Conservation (phyloP, 2,113 vertebrate species). For the Dipodomys ordii region DNA sequence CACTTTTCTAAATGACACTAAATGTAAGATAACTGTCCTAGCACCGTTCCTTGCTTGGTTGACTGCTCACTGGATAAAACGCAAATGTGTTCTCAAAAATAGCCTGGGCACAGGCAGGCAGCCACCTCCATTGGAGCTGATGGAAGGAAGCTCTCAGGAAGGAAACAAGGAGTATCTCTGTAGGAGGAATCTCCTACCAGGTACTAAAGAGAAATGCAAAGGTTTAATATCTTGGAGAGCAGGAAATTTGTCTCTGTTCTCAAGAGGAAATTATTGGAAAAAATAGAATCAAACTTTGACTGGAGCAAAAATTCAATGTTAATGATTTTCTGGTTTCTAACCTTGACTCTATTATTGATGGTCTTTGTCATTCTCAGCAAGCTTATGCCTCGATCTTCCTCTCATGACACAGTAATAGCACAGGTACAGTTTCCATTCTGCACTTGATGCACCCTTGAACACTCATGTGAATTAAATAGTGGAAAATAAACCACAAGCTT, state of each 20-base stretch:
- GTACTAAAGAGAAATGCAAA: not conserved
- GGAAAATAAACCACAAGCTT: constrained; percentile 54
- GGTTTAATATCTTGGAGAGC: not conserved
- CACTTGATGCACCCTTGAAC: not conserved
- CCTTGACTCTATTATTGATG: not conserved
- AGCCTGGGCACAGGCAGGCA: not conserved
- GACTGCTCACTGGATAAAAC: constrained; percentile 61
- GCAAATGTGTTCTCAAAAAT: constrained; percentile 58
- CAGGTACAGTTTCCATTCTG: not conserved
- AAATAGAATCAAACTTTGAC: constrained; percentile 34
- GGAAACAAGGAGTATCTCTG: not conserved
- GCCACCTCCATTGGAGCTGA: not conserved
- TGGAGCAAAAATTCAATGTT: not conserved
- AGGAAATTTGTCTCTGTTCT: constrained; percentile 1
- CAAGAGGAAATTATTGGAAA: constrained; percentile 33
- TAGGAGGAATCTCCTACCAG: not conserved
- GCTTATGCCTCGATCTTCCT: not conserved
- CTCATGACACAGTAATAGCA: not conserved
- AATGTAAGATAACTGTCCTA: constrained; percentile 61
- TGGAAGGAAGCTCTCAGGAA: not conserved
- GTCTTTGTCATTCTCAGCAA: not conserved
- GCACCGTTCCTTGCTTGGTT: constrained; percentile 53
- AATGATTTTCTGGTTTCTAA: constrained; percentile 14
- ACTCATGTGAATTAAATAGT: not conserved
- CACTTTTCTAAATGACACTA: constrained; percentile 65